These are phyloP conservation scores for Strigamia crassipes DNA, from an alignment of 2,888 invertebrate species.

Conservation along the genomic window DNA sequence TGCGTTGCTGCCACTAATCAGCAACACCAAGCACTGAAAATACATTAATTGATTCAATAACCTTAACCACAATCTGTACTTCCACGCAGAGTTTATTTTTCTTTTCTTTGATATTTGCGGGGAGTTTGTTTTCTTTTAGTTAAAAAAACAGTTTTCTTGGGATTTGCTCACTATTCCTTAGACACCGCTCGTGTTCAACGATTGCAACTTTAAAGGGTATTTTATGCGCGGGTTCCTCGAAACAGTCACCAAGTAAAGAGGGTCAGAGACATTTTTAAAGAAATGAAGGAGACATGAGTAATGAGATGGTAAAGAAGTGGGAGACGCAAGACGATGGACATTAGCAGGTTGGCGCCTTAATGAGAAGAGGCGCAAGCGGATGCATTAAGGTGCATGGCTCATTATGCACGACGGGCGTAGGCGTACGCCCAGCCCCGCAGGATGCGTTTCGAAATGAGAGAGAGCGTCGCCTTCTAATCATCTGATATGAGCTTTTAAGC, in stretches of 20 bases:
- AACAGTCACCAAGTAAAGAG: not conserved
- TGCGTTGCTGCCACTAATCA: not conserved
- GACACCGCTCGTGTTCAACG: not conserved
- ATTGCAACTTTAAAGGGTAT: constrained; percentile 1
- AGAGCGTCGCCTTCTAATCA: constrained; percentile 37
- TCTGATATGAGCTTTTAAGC: constrained; percentile 43
- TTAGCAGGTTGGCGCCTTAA: constrained; percentile 16
- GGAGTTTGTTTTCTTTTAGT: not conserved
- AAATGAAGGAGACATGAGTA: constrained; percentile 5
- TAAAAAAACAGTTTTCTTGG: not conserved
- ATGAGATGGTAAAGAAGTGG: not conserved
- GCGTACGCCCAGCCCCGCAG: constrained; percentile 20
- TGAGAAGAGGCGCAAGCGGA: constrained; percentile 21
- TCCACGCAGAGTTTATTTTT: too few species aligned
- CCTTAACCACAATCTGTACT: not conserved
- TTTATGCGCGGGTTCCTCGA: constrained; percentile 16
- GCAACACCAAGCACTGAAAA: not conserved
- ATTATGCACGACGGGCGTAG: constrained; percentile 16
- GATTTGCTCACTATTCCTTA: not conserved
- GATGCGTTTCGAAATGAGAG: constrained; percentile 14
- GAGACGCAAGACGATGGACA: not conserved
- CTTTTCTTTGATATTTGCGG: not conserved
- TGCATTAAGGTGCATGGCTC: constrained; percentile 16
- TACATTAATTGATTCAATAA: not conserved
- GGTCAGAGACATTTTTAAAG: not conserved